Percentiles rank a stretch among this genome's conserved stretches.
Evolutionary conservation across 2,797 vertebrate species (phyloP).

Genomic region (Podargus strigoides): DNA sequence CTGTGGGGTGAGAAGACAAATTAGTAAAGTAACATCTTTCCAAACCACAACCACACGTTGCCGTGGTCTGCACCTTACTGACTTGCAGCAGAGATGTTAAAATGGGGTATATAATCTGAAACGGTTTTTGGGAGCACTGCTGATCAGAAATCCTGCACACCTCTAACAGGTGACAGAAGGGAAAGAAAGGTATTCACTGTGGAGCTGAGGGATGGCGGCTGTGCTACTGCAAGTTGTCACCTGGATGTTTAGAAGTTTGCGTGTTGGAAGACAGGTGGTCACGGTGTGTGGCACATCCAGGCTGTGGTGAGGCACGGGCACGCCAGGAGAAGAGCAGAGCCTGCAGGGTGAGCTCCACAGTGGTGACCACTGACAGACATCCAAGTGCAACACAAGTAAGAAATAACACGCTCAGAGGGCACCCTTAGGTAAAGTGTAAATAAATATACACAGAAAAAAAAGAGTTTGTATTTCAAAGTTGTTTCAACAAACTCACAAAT

Average conservation of each 20-base stretch:
- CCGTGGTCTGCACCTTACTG: rapidly evolving
- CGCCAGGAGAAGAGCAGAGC: neutral
- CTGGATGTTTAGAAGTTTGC: neutral
- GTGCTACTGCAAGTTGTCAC: neutral
- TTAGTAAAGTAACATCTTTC: rapidly evolving
- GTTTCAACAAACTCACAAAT: constrained; percentile 43
- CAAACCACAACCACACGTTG: rapidly evolving
- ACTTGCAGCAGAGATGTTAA: too few relatives aligned
- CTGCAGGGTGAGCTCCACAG: rapidly evolving
- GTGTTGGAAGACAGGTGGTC: rapidly evolving
- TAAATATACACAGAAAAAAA: constrained; percentile 8
- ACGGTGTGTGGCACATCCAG: neutral
- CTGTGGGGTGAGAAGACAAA: neutral
- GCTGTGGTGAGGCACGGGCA: neutral
- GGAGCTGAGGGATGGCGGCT: neutral
- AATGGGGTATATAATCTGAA: rapidly evolving
- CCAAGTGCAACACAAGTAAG: neutral
- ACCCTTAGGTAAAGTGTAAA: constrained; percentile 22
- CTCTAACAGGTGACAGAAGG: neutral
- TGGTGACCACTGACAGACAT: neutral
- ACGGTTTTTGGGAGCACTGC: rapidly evolving
- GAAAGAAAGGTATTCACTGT: rapidly evolving
- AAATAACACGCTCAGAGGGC: neutral
- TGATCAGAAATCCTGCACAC: neutral
- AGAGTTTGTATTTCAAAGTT: constrained; percentile 3